Conservation (phyloP, 35 echinoderm and acorn worm genomes). For the Apostichopus parvimensis region DNA sequence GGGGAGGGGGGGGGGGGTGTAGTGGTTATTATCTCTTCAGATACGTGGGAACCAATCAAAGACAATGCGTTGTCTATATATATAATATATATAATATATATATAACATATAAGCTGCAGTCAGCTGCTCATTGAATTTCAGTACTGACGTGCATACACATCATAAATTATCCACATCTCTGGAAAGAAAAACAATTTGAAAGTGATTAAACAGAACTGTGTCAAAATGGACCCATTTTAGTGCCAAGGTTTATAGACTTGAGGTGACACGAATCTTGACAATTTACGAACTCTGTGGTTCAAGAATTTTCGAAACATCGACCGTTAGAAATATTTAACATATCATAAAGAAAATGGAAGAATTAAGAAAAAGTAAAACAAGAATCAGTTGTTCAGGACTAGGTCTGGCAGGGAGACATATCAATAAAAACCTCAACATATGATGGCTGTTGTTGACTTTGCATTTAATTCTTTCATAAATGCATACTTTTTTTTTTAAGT, state of each 20-base stretch:
- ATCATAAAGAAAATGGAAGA: neutral
- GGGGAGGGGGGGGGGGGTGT: neutral
- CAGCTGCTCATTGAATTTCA: neutral
- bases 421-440: neutral
- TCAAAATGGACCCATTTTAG: constrained; percentile 23
- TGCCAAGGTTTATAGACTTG: neutral
- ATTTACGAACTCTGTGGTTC: constrained; percentile 30
- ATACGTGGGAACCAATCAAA: too few relatives aligned
- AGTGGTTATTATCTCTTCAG: too few relatives aligned
- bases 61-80: too few relatives aligned
- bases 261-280: neutral
- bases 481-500: neutral
- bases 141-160: neutral
- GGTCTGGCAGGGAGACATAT: neutral
- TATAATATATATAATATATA: too few relatives aligned
- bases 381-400: too few relatives aligned
- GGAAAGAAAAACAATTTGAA: constrained; percentile 5
- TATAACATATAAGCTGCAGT: neutral
- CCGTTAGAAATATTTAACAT: neutral
- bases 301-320: neutral
- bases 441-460: neutral
- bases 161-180: neutral
- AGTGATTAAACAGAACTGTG: constrained; percentile 34
- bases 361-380: neutral
- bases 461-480: neutral